Percentiles rank a stretch among this genome's conserved stretches.
These are phyloP conservation scores for Gymnocheta viridis DNA, from an alignment of 2,888 invertebrate genomes.

Conservation along the genomic window DNA sequence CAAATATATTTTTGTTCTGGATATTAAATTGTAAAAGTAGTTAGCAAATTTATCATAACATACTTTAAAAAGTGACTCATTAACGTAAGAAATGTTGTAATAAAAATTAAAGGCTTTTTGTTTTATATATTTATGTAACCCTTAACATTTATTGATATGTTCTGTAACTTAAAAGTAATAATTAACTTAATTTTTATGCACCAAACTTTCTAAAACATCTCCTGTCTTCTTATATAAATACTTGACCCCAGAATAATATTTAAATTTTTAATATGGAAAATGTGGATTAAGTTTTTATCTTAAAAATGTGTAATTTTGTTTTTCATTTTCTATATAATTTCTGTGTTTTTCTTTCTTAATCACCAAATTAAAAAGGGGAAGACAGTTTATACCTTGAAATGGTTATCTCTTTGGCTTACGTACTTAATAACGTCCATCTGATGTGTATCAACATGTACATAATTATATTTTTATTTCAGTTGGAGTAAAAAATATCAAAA, in stretches of 20 bases:
- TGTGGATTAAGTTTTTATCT: not conserved
- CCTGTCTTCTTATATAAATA: no score
- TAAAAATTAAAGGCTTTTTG: no score
- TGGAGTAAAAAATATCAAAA: constrained; percentile 9
- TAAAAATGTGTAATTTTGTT: constrained; percentile 14
- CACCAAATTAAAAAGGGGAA: not conserved
- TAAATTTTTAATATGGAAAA: not conserved
- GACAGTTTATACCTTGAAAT: constrained; percentile 6
- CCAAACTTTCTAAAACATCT: constrained; percentile 6
- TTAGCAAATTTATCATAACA: no score
- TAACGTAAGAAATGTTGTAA: no score
- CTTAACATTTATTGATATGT: no score
- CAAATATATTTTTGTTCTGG: no score
- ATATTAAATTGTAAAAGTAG: no score
- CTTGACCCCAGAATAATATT: no score
- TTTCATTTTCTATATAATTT: not conserved
- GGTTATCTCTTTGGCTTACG: constrained; percentile 54
- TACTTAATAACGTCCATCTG: constrained; percentile 58
- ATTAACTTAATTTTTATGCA: constrained; percentile 37
- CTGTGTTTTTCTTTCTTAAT: not conserved
- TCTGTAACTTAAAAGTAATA: constrained; percentile 20
- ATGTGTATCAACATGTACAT: constrained; percentile 48
- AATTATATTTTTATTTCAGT: constrained; percentile 38
- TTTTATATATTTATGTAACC: no score
- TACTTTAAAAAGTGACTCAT: no score